Percentiles rank a stretch among this genome's conserved stretches.
Evolutionary conservation across 2,888 invertebrate genomes (phyloP).

Genomic region (Coronaproctus castanopsis): DNA sequence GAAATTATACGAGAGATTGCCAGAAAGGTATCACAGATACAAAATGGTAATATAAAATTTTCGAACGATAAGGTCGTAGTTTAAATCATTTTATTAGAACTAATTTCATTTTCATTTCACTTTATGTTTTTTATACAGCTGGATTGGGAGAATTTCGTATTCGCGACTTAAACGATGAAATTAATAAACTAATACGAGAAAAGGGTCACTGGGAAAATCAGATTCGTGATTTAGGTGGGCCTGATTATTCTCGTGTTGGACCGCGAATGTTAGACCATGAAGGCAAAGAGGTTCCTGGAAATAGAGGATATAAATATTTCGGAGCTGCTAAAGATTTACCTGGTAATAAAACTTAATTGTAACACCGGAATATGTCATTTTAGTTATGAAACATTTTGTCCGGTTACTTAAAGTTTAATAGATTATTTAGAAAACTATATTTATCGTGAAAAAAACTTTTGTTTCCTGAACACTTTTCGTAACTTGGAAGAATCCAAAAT

Average conservation of each 20-base stretch:
- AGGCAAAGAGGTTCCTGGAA: slow-evolving; percentile 91
- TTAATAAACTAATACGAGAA: slow-evolving; percentile 87
- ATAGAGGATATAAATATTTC: slow-evolving; percentile 95
- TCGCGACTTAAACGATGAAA: slow-evolving; percentile 95
- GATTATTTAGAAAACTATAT: no score
- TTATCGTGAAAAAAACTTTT: no score
- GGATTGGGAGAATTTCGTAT: slow-evolving; percentile 98
- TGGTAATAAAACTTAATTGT: no score
- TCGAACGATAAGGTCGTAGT: no score
- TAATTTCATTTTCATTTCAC: neutral
- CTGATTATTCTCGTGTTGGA: slow-evolving; percentile 76
- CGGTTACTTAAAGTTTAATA: no score
- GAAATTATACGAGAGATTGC: slow-evolving; percentile 95
- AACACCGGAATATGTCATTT: no score
- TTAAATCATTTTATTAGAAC: neutral
- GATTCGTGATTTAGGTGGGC: slow-evolving; percentile 84
- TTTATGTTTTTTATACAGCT: slow-evolving; percentile 32
- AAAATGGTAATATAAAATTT: slow-evolving; percentile 48
- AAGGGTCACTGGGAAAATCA: slow-evolving; percentile 97
- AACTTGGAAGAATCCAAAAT: no score
- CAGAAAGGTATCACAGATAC: slow-evolving; percentile 96
- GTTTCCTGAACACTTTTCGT: no score
- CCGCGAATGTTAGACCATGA: slow-evolving; percentile 85
- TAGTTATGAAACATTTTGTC: no score
- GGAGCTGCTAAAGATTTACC: slow-evolving; percentile 96